Percentiles rank a stretch among this genome's conserved stretches.
Conservation (phyloP, 2,888 invertebrate species). For the Scrobipalpa costella region DNA sequence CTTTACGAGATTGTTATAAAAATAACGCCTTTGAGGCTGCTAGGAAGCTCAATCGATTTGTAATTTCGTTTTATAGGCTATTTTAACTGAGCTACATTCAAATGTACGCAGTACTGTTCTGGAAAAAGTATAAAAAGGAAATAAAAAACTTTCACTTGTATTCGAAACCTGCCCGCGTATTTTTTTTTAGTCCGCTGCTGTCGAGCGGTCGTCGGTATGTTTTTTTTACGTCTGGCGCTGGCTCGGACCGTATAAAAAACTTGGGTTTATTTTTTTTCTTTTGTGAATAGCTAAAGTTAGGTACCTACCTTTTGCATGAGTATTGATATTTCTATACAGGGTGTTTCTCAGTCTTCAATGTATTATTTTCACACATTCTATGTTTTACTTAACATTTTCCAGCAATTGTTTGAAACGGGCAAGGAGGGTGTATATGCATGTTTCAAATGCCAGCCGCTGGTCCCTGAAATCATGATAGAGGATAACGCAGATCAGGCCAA, state of each 20-base stretch:
- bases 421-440: conserved; percentile 72
- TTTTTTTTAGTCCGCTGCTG: conserved; percentile 62
- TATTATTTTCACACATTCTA: background rate
- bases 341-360: background rate
- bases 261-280: conserved; percentile 40
- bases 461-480: conserved; percentile 71
- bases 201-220: conserved; percentile 60
- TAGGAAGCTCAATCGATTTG: conserved; percentile 36
- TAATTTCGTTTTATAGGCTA: conserved; percentile 20
- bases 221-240: conserved; percentile 78
- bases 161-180: conserved; percentile 78
- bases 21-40: conserved; percentile 57
- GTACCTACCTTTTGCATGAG: background rate
- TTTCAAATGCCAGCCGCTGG: conserved; percentile 75
- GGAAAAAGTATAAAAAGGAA: conserved; percentile 38
- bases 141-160: conserved; percentile 58
- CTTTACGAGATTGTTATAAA: conserved; percentile 67
- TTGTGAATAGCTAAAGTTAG: conserved; percentile 18
- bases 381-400: conserved; percentile 36
- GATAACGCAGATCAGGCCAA: conserved; percentile 45
- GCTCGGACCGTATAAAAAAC: conserved; percentile 40
- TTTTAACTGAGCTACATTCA: conserved; percentile 34
- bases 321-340: conserved; percentile 21
- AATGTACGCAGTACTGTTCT: conserved; percentile 23
- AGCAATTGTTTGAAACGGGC: conserved; percentile 76